These are phyloP conservation scores for Diorhabda carinulata DNA, from an alignment of 1,140 invertebrate species.

Conservation along the genomic window DNA sequence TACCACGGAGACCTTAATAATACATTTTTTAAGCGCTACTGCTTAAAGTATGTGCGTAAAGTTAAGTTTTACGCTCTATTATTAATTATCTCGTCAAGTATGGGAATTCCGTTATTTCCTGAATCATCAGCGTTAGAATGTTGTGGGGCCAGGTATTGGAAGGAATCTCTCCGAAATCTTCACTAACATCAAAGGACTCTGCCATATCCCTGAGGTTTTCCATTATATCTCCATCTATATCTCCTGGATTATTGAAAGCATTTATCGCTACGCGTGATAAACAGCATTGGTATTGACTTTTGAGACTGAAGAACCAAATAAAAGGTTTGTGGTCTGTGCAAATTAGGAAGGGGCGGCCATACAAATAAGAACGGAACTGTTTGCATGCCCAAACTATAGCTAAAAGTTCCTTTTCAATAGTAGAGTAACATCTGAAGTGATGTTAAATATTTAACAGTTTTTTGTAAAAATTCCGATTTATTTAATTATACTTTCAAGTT, in stretches of 20 bases:
- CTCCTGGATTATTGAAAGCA: not conserved
- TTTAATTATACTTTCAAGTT: conserved; percentile 32
- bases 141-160: not conserved
- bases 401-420: conserved; percentile 40
- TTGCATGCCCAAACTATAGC: conserved; percentile 40
- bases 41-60: no score
- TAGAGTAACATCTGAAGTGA: conserved; percentile 24
- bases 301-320: conserved; percentile 40
- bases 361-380: conserved; percentile 33
- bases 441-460: conserved; percentile 47
- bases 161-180: not conserved
- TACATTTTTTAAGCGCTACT: no score
- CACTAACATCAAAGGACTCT: no score
- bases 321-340: conserved; percentile 31
- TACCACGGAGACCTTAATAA: no score
- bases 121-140: not conserved
- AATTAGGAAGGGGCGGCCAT: conserved; percentile 26
- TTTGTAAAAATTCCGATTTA: conserved; percentile 37
- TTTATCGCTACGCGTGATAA: conserved; percentile 16
- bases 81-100: conserved; percentile 15
- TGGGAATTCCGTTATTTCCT: not conserved
- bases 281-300: not conserved
- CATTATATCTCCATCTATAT: no score
- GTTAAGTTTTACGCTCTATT: conserved; percentile 2
- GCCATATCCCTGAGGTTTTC: no score